Percentiles rank a stretch among this genome's conserved stretches.
Conservation (phyloP, 2,797 vertebrate genomes). For the Sebastes trivittatus region DNA sequence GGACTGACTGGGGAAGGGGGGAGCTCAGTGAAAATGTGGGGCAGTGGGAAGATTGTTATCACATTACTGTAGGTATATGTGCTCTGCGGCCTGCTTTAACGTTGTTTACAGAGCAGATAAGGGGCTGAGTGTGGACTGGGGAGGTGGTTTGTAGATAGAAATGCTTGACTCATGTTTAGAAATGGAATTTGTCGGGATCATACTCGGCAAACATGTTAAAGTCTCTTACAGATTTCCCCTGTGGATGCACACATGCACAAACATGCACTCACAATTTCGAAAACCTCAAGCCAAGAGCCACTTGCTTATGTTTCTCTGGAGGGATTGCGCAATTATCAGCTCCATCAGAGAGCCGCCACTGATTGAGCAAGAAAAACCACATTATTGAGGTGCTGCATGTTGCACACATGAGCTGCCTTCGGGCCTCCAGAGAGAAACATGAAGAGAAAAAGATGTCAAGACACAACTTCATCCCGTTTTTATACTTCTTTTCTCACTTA, state of each 20-base stretch:
- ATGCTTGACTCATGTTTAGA: background rate
- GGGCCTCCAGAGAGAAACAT: background rate
- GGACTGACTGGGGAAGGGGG: background rate
- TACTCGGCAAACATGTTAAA: background rate
- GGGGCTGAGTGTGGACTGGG: background rate
- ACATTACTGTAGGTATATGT: background rate
- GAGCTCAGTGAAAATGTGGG: constrained; percentile 20
- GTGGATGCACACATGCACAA: constrained; percentile 22
- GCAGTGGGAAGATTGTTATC: constrained; percentile 32
- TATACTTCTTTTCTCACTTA: background rate
- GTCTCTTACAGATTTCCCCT: background rate
- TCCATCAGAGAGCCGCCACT: background rate
- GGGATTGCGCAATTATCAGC: constrained; percentile 2
- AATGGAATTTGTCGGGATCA: background rate
- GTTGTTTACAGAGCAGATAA: constrained; percentile 46
- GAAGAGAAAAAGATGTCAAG: background rate
- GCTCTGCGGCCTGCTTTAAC: constrained; percentile 1
- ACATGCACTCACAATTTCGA: constrained; percentile 10
- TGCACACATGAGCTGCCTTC: background rate
- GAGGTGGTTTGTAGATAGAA: background rate
- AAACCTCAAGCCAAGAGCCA: background rate
- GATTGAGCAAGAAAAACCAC: constrained; percentile 28
- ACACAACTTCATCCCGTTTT: background rate
- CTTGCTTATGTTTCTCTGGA: background rate
- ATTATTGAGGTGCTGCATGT: background rate